phyloP scores from a whole-genome alignment of 1,140 invertebrate genomes.

The Leptopilina boulardi region DNA sequence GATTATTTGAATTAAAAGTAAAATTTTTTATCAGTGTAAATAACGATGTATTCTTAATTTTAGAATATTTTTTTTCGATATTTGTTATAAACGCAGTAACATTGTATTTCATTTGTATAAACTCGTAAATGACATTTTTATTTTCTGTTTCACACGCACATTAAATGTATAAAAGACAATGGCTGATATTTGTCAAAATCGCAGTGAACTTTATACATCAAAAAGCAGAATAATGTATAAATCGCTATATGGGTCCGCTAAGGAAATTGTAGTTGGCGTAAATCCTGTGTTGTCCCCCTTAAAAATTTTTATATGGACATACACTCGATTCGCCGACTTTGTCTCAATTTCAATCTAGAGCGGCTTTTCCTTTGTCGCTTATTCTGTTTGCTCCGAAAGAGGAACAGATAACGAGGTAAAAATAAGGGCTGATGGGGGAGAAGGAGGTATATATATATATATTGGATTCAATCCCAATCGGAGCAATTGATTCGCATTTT shows the following conservation, averaged over 20 bases:
- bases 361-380: constrained; percentile 31
- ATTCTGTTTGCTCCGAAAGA: constrained; percentile 17
- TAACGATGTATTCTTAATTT: too few species aligned
- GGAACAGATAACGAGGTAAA: constrained; percentile 31
- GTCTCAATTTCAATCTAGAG: constrained; percentile 30
- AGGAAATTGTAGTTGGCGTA: neutral
- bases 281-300: neutral
- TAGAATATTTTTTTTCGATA: too few species aligned
- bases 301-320: constrained; percentile 14
- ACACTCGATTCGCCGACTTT: constrained; percentile 25
- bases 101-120: too few species aligned
- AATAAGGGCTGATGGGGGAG: neutral
- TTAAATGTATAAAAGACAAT: neutral
- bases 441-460: too few species aligned
- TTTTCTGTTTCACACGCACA: neutral
- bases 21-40: too few species aligned
- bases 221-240: neutral
- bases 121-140: too few species aligned
- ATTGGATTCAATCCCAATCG: neutral
- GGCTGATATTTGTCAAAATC: neutral
- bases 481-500: neutral
- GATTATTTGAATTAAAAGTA: too few species aligned
- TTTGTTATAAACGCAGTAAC: too few species aligned
- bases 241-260: neutral
- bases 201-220: constrained; percentile 3